Evolutionary conservation across 2,888 invertebrate genomes (phyloP).

Genomic region (Plagiodera versicolora): DNA sequence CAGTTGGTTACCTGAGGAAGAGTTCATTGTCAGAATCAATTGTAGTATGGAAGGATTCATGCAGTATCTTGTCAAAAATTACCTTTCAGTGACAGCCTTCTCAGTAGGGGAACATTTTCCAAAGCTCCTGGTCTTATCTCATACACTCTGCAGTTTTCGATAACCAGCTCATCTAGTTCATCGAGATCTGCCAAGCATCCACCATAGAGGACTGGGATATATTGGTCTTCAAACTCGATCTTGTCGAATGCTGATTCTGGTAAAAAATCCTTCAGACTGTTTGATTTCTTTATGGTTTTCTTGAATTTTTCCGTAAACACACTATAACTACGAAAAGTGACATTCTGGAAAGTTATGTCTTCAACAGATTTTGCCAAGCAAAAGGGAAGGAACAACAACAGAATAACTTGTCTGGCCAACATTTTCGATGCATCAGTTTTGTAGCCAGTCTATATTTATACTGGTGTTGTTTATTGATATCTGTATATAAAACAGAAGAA

Average conservation of each 20-base stretch:
- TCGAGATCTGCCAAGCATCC: constrained; percentile 37
- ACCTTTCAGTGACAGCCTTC: constrained; percentile 34
- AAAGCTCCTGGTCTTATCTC: constrained; percentile 38
- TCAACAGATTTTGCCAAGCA: constrained; percentile 18
- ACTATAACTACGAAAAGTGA: constrained; percentile 37
- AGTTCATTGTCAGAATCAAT: neutral
- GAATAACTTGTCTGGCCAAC: constrained; percentile 4
- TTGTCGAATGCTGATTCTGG: constrained; percentile 36
- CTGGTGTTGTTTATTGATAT: neutral
- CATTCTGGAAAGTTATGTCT: constrained; percentile 42
- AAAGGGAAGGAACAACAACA: constrained; percentile 20
- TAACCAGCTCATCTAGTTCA: constrained; percentile 38
- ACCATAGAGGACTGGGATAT: constrained; percentile 38
- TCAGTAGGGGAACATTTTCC: constrained; percentile 31
- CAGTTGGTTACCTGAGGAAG: constrained; percentile 32
- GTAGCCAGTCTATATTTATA: neutral
- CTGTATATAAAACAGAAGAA: neutral
- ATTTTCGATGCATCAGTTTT: no score
- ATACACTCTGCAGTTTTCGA: constrained; percentile 31
- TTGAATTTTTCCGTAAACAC: constrained; percentile 40
- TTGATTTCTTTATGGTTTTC: constrained; percentile 32
- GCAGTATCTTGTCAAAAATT: neutral
- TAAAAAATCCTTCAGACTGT: constrained; percentile 36
- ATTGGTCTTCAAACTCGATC: constrained; percentile 37
- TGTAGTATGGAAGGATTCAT: no score